Conservation (phyloP, 23 tunicate species). For the Oikopleura albicans region DNA sequence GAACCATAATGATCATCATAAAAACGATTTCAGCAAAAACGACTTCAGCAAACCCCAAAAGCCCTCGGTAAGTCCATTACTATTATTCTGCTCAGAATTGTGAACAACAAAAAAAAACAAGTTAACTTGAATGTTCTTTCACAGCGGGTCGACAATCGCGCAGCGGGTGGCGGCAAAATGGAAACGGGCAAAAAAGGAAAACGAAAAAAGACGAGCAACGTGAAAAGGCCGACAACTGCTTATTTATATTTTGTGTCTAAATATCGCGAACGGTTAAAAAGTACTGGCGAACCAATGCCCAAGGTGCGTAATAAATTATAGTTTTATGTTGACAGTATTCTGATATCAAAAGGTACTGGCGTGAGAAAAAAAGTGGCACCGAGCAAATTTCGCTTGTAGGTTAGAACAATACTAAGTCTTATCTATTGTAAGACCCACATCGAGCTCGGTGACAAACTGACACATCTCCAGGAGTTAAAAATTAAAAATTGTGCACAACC, state of each 20-base stretch:
- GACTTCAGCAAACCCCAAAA: neutral
- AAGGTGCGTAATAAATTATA: constrained; percentile 43
- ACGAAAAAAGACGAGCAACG: constrained; percentile 60
- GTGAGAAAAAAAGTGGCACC: neutral
- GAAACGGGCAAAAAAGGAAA: constrained; percentile 23
- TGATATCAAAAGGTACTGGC: neutral
- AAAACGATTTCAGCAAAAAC: neutral
- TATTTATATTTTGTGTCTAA: constrained; percentile 95
- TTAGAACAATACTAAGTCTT: too few relatives aligned
- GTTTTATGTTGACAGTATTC: neutral
- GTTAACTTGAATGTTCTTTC: neutral
- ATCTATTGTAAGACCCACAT: too few relatives aligned
- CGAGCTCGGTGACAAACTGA: too few relatives aligned
- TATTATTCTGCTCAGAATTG: neutral
- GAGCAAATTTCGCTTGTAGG: too few relatives aligned
- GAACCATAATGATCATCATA: neutral
- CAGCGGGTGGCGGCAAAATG: neutral
- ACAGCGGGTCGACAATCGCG: neutral
- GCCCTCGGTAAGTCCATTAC: neutral
- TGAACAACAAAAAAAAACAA: neutral
- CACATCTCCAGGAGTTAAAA: neutral
- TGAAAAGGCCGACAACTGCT: constrained; percentile 90
- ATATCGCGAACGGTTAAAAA: constrained; percentile 77
- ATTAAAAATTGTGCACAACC: too few relatives aligned
- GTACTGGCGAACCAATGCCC: constrained; percentile 88